Percentiles rank a stretch among this genome's conserved stretches.
Conservation (phyloP, 2,797 vertebrate species). For the Sebastes variabilis region DNA sequence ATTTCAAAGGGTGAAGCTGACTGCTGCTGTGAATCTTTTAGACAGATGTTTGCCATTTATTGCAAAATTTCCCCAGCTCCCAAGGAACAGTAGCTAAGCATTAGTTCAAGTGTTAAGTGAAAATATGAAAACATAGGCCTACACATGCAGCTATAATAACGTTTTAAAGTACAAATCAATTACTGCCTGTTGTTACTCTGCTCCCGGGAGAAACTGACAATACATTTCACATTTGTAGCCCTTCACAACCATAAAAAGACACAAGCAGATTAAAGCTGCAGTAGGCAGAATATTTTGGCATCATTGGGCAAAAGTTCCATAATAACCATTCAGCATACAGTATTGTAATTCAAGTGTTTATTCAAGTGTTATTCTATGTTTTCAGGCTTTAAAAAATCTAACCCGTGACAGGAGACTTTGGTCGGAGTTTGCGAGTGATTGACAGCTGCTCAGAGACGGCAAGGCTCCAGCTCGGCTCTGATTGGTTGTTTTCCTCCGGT, state of each 20-base stretch:
- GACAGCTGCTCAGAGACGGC: too few species aligned
- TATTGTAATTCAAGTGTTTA: too few species aligned
- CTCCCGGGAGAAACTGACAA: neutral
- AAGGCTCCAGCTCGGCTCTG: too few species aligned
- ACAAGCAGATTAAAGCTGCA: neutral
- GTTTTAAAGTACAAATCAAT: neutral
- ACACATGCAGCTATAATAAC: neutral
- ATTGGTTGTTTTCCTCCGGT: too few species aligned
- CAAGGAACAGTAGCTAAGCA: neutral
- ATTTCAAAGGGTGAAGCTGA: conserved; percentile 1
- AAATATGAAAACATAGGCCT: neutral
- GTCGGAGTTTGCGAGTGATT: too few species aligned
- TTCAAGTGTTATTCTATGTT: too few species aligned
- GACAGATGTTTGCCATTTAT: neutral
- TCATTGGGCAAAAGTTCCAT: too few species aligned
- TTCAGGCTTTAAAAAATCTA: too few species aligned
- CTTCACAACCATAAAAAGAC: neutral
- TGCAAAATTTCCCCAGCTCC: neutral
- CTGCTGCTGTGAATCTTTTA: neutral
- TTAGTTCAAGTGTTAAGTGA: neutral
- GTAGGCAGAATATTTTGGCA: too few species aligned
- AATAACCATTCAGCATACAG: too few species aligned
- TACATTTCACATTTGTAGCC: neutral
- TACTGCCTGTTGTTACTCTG: neutral
- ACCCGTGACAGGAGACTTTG: too few species aligned